phyloP scores from a whole-genome alignment of 2,113 vertebrate species.

The Campylomormyrus tamandua region DNA sequence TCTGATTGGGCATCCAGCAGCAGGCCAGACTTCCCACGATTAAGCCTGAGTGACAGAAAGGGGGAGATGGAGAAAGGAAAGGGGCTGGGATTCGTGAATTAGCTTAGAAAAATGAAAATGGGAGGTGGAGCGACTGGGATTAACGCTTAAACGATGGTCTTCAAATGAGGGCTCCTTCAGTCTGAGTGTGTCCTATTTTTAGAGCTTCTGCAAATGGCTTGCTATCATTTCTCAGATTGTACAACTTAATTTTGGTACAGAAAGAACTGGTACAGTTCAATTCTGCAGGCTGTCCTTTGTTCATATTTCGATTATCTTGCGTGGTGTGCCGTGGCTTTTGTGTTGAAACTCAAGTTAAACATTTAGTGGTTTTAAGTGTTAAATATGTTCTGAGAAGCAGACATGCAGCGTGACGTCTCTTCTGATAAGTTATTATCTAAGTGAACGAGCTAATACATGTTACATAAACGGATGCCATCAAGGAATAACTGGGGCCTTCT shows the following conservation, averaged over 20 bases:
- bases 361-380: constrained; percentile 12
- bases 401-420: neutral
- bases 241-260: neutral
- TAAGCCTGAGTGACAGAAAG: constrained; percentile 59
- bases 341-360: neutral
- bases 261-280: neutral
- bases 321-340: neutral
- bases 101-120: neutral
- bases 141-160: neutral
- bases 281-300: neutral
- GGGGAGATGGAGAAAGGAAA: neutral
- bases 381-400: neutral
- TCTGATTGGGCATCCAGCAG: constrained; percentile 91
- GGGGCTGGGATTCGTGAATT: neutral
- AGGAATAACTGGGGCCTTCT: neutral
- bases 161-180: neutral
- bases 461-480: neutral
- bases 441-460: neutral
- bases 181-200: neutral
- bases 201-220: neutral
- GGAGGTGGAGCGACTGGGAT: neutral
- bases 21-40: constrained; percentile 73
- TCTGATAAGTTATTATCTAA: neutral
- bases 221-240: neutral
- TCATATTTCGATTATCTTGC: neutral